Evolutionary conservation across 2,797 vertebrate species (phyloP).

Genomic region (Sebastes cheni): DNA sequence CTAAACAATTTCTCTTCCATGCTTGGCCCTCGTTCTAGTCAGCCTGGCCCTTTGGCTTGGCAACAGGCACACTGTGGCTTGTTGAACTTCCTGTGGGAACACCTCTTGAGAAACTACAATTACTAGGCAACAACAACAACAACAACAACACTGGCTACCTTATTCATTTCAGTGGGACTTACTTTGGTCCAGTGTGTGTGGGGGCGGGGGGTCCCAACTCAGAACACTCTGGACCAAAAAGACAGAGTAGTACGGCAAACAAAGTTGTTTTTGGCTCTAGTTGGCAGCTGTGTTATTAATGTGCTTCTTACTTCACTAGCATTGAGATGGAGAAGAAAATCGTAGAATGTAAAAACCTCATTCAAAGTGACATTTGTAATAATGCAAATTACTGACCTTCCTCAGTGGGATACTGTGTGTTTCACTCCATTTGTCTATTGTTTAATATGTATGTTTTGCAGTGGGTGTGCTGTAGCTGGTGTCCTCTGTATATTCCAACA

Average conservation of each 20-base stretch:
- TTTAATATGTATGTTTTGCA: neutral
- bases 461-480: neutral
- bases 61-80: neutral
- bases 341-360: neutral
- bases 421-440: neutral
- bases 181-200: neutral
- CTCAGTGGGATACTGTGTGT: neutral
- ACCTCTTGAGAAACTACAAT: constrained; percentile 17
- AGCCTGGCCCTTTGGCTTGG: constrained; percentile 5
- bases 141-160: neutral
- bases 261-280: neutral
- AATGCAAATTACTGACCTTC: neutral
- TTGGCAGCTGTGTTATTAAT: neutral
- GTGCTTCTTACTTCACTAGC: neutral
- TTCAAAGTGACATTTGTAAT: neutral
- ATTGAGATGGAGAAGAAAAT: neutral
- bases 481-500: neutral
- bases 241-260: neutral
- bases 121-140: constrained; percentile 13
- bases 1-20: constrained; percentile 17
- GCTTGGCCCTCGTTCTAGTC: constrained; percentile 21
- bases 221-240: neutral
- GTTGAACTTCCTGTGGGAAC: constrained; percentile 39
- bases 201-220: neutral
- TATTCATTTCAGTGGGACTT: constrained; percentile 8